Conservation (phyloP, 2,113 vertebrate species). For the Falco punctatus region DNA sequence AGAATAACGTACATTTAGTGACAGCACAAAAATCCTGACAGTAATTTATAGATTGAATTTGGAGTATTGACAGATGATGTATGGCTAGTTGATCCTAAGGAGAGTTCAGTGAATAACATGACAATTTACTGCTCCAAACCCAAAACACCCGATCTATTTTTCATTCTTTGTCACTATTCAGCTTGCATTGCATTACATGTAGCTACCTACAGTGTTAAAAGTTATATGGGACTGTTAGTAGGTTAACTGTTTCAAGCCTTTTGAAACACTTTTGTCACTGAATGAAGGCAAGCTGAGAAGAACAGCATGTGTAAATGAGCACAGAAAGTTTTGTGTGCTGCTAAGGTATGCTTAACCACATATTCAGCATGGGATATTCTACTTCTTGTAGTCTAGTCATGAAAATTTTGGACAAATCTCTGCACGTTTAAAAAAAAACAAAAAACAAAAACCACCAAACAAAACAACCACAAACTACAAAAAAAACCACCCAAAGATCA, state of each 20-base stretch:
- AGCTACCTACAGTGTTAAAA: neutral
- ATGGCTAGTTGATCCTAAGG: slow-evolving; percentile 9
- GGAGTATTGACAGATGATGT: slow-evolving; percentile 33
- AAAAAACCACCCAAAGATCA: neutral
- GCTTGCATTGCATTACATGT: slow-evolving; percentile 11
- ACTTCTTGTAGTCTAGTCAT: neutral
- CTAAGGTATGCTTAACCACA: neutral
- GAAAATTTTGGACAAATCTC: neutral
- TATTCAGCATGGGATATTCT: neutral
- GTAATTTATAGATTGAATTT: slow-evolving; percentile 60
- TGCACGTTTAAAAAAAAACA: neutral
- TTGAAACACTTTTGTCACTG: neutral
- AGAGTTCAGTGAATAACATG: slow-evolving; percentile 1
- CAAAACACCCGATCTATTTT: slow-evolving; percentile 45
- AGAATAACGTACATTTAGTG: slow-evolving; percentile 16
- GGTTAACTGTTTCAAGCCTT: neutral
- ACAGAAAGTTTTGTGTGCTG: neutral
- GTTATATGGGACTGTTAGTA: neutral
- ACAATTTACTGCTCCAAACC: slow-evolving; percentile 33
- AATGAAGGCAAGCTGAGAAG: neutral
- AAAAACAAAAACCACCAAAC: neutral
- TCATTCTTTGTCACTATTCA: slow-evolving; percentile 41
- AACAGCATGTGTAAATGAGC: neutral
- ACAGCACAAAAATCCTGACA: slow-evolving; percentile 1
- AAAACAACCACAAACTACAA: too few species aligned